Evolutionary conservation across 2,797 vertebrate genomes (phyloP).

Genomic region (Diplodus sargus): DNA sequence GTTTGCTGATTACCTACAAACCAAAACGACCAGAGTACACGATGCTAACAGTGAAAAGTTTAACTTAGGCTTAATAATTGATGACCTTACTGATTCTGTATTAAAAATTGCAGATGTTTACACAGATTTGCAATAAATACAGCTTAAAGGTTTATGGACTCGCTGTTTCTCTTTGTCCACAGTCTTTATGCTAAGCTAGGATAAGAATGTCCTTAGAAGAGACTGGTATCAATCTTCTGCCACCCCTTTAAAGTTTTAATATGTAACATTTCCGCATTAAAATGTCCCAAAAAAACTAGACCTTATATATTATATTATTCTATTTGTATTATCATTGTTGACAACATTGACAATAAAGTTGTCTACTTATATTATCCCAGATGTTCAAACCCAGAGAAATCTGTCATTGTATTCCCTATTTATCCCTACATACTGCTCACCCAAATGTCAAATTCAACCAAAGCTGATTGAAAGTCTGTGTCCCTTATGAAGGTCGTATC

Average conservation of each 20-base stretch:
- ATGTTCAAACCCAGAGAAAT: no score
- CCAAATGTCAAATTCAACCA: neutral
- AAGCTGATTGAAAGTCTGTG: neutral
- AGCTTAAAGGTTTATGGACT: neutral
- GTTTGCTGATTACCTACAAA: constrained; percentile 7
- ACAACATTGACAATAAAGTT: no score
- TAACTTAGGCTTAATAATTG: neutral
- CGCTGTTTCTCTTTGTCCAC: neutral
- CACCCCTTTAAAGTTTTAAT: no score
- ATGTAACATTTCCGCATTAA: no score
- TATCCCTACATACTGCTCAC: neutral
- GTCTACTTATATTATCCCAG: no score
- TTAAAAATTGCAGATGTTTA: no score
- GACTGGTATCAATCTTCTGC: neutral
- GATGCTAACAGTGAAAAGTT: neutral
- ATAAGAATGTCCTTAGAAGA: neutral
- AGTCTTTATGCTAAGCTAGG: neutral
- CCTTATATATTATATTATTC: no score
- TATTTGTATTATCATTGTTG: no score
- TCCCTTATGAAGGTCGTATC: neutral
- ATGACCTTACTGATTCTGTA: neutral
- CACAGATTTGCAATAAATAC: neutral
- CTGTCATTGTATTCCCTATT: no score
- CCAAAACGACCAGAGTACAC: constrained; percentile 7
- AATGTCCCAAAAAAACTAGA: no score